These are phyloP conservation scores for Diploptera punctata DNA, from an alignment of 2,888 invertebrate species.

Conservation along the genomic window DNA sequence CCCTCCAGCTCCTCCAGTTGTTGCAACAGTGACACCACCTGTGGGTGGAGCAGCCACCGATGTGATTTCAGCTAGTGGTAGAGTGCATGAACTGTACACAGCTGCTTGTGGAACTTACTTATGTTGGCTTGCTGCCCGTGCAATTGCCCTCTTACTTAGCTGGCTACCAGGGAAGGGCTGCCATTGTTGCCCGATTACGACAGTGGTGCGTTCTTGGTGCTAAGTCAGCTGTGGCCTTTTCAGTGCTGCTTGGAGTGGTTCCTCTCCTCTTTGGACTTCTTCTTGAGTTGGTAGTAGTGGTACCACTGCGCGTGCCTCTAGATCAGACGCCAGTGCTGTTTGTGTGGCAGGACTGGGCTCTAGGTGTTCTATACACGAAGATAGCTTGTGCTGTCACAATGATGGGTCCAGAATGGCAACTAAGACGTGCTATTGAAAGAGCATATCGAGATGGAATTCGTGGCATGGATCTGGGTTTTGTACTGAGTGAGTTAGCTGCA, in stretches of 20 bases:
- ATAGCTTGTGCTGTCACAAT: slow-evolving; percentile 95
- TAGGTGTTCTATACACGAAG: slow-evolving; percentile 97
- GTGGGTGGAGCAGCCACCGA: slow-evolving; percentile 7
- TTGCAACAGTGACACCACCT: slow-evolving; percentile 29
- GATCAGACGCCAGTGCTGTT: slow-evolving; percentile 90
- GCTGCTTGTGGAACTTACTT: slow-evolving; percentile 94
- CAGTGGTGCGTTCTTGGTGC: slow-evolving; percentile 72
- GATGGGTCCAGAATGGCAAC: slow-evolving; percentile 98
- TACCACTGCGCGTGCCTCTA: slow-evolving; percentile 90
- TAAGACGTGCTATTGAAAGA: slow-evolving; percentile 90
- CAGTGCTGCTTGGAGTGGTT: slow-evolving; percentile 84
- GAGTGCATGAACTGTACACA: slow-evolving; percentile 95
- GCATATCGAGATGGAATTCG: slow-evolving; percentile 93
- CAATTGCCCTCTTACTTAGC: slow-evolving; percentile 79
- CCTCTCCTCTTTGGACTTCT: slow-evolving; percentile 91
- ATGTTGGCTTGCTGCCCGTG: slow-evolving; percentile 91
- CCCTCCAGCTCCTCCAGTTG: slow-evolving; percentile 52
- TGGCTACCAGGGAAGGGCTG: slow-evolving; percentile 91
- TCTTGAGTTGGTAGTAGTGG: slow-evolving; percentile 87
- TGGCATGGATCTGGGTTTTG: slow-evolving; percentile 88
- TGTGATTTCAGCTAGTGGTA: slow-evolving; percentile 51
- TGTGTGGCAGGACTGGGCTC: slow-evolving; percentile 96
- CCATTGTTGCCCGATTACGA: slow-evolving; percentile 71
- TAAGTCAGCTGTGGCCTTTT: slow-evolving; percentile 72
- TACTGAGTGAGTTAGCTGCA: slow-evolving; percentile 84